phyloP scores from a whole-genome alignment of 2,113 vertebrate genomes.

The Gopherus flavomarginatus region DNA sequence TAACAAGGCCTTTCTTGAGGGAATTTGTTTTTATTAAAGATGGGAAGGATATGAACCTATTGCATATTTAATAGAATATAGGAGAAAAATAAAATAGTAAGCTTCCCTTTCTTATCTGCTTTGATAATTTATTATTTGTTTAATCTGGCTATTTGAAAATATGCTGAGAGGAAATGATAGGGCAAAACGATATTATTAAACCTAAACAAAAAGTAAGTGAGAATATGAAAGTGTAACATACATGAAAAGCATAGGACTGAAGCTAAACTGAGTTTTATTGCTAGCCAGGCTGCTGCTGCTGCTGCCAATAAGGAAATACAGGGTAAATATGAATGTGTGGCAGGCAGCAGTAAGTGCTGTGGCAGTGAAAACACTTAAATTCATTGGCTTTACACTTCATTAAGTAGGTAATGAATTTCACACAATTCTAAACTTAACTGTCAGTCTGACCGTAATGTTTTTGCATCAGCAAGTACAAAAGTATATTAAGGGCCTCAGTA shows the following conservation, averaged over 20 bases:
- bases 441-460: constrained; percentile 50
- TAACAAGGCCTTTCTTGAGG: neutral
- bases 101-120: neutral
- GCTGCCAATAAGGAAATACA: constrained; percentile 1
- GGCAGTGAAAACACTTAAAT: constrained; percentile 49
- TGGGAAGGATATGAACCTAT: neutral
- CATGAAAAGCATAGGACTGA: constrained; percentile 1
- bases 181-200: neutral
- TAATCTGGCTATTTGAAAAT: neutral
- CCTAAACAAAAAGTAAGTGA: constrained; percentile 26
- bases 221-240: neutral
- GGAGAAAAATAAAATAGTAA: neutral
- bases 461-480: constrained; percentile 62
- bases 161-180: neutral
- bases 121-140: neutral
- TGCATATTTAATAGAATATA: neutral
- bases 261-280: constrained; percentile 20
- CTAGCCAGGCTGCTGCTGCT: neutral
- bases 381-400: constrained; percentile 61
- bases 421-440: constrained; percentile 57
- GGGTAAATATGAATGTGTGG: constrained; percentile 35
- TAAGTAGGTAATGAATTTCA: constrained; percentile 70
- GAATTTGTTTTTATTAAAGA: neutral
- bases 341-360: constrained; percentile 27
- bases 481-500: neutral